These are phyloP conservation scores for Scelioninae gen. 1 DNA, from an alignment of 2,888 invertebrate species.

Conservation along the genomic window DNA sequence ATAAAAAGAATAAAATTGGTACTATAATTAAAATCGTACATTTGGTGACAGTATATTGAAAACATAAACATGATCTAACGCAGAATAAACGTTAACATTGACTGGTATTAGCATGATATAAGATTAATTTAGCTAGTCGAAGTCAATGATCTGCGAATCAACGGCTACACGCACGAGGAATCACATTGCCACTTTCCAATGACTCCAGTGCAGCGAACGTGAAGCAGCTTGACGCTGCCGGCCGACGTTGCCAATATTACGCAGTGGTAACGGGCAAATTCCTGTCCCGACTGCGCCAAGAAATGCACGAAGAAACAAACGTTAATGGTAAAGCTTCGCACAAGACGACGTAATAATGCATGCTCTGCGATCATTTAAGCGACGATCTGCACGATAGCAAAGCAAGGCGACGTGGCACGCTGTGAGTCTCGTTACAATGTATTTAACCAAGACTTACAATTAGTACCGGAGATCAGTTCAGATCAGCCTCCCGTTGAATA, in stretches of 20 bases:
- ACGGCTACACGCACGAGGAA: constrained; percentile 67
- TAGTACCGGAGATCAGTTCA: constrained; percentile 29
- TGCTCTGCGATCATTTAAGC: constrained; percentile 47
- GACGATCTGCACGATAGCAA: constrained; percentile 54
- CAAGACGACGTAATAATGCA: constrained; percentile 62
- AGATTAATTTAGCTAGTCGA: constrained; percentile 65
- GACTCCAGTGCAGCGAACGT: constrained; percentile 65
- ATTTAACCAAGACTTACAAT: constrained; percentile 56
- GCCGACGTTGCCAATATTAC: constrained; percentile 71
- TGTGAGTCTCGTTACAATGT: constrained; percentile 41
- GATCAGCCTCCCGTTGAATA: constrained; percentile 42
- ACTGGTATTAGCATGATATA: constrained; percentile 50
- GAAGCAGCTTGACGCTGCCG: constrained; percentile 34
- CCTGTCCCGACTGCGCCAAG: constrained; percentile 69
- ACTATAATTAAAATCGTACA: not conserved
- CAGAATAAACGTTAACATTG: constrained; percentile 56
- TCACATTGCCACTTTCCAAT: constrained; percentile 77
- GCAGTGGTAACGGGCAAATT: constrained; percentile 71
- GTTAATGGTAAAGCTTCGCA: constrained; percentile 62
- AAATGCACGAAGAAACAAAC: constrained; percentile 63
- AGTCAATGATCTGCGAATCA: constrained; percentile 68
- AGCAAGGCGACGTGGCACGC: constrained; percentile 34
- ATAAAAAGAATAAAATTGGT: not conserved
- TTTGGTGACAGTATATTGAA: constrained; percentile 35
- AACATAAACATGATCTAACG: constrained; percentile 52